A percentile compares a stretch with the other conserved stretches of the same genome.
phyloP scores from a whole-genome alignment of 2,113 vertebrate genomes.

The Uria lomvia region DNA sequence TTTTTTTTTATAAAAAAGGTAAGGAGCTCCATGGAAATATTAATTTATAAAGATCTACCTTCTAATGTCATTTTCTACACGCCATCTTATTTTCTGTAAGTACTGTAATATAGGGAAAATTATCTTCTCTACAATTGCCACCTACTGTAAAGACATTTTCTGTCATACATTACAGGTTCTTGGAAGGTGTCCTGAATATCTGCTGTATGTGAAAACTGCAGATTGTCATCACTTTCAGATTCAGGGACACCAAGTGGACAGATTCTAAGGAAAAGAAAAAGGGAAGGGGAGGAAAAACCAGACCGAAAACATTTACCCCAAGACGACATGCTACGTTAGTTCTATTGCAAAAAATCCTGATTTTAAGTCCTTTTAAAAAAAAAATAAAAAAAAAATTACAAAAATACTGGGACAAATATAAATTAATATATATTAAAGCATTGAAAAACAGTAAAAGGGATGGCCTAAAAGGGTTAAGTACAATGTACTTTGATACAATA shows the following conservation, averaged over 20 bases:
- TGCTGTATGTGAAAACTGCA: slow-evolving; percentile 81
- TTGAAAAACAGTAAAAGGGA: slow-evolving; percentile 87
- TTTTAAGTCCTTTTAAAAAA: slow-evolving; percentile 78
- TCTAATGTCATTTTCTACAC: slow-evolving; percentile 83
- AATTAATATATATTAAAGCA: slow-evolving; percentile 99
- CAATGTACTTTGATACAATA: slow-evolving; percentile 97
- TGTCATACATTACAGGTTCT: slow-evolving; percentile 82
- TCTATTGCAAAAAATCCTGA: slow-evolving; percentile 81
- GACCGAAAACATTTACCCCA: slow-evolving; percentile 75
- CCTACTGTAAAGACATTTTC: slow-evolving; percentile 81
- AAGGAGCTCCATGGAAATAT: slow-evolving; percentile 70
- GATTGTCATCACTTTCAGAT: slow-evolving; percentile 81
- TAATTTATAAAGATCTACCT: slow-evolving; percentile 83
- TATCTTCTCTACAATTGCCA: slow-evolving; percentile 77
- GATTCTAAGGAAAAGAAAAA: slow-evolving; percentile 66
- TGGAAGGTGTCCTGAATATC: slow-evolving; percentile 82
- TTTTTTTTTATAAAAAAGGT: slow-evolving; percentile 67
- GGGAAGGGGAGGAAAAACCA: slow-evolving; percentile 20
- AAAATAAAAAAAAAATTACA: slow-evolving; percentile 81
- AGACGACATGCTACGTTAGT: slow-evolving; percentile 91
- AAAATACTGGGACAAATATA: slow-evolving; percentile 99
- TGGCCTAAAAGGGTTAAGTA: slow-evolving; percentile 91
- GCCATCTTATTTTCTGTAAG: slow-evolving; percentile 75
- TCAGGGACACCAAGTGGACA: slow-evolving; percentile 76
- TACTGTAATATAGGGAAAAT: slow-evolving; percentile 71